These are phyloP conservation scores for Seira ritae DNA, from an alignment of 2,888 invertebrate species.

Conservation along the genomic window DNA sequence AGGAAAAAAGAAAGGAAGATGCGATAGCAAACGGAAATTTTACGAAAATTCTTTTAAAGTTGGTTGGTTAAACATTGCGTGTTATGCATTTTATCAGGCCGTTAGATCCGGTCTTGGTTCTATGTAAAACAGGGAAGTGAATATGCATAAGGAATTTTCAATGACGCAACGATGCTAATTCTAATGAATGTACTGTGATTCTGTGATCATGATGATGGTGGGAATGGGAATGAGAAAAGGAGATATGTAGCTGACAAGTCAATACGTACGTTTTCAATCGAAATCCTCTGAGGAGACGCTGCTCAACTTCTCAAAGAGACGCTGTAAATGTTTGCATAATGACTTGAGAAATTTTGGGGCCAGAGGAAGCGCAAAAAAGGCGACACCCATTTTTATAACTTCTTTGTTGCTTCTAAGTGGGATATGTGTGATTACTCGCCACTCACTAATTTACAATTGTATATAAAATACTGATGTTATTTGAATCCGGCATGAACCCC, in stretches of 20 bases:
- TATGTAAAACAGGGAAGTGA: slow-evolving; percentile 44
- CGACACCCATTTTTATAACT: slow-evolving; percentile 9
- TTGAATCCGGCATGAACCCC: too few relatives aligned
- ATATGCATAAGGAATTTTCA: slow-evolving; percentile 28
- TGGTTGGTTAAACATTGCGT: slow-evolving; percentile 3
- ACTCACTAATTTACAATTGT: too few relatives aligned
- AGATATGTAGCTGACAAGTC: not conserved
- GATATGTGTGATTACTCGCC: not conserved
- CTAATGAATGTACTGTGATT: too few relatives aligned
- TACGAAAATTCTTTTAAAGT: slow-evolving; percentile 2
- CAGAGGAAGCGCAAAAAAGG: slow-evolving; percentile 32
- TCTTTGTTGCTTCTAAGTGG: not conserved
- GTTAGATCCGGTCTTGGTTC: slow-evolving; percentile 45
- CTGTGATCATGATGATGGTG: too few relatives aligned
- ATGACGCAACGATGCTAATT: slow-evolving; percentile 21
- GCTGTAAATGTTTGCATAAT: slow-evolving; percentile 6
- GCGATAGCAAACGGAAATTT: slow-evolving; percentile 5
- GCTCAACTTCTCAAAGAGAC: not conserved
- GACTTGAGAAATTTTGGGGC: slow-evolving; percentile 33
- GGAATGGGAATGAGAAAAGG: not conserved
- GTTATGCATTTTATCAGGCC: slow-evolving; percentile 31
- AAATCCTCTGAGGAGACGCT: not conserved
- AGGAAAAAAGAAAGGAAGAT: slow-evolving; percentile 10
- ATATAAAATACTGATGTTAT: too few relatives aligned
- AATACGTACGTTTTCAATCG: not conserved